Evolutionary conservation across 2,113 vertebrate genomes (phyloP), one percentile per base, ranked within the genome.

Genomic region (Podocnemis expansa): DNA sequence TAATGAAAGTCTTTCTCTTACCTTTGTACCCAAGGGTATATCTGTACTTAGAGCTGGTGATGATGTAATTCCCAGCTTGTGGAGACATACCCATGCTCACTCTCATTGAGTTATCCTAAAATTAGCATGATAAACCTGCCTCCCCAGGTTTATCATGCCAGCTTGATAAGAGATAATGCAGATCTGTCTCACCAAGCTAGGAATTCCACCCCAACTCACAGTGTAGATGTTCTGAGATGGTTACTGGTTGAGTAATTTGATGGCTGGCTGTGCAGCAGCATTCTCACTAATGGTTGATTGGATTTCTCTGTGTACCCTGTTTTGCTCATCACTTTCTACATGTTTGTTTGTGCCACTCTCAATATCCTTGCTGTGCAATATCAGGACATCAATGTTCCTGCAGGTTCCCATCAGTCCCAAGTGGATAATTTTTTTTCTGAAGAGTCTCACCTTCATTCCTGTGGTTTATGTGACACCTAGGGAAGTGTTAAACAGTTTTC

Each of bases 181-280:
- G 51, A 52, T 52, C 16, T 17, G 11, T 52, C 51, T 52, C 51
- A 52, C 51, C 51, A 52, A 52, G 51, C 51, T 52, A 16, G 51
- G n/a, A 70, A 38, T 70, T 70, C 21, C 19, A 22, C 17, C n/a
- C n/a, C 63, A 70, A 17, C 19, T 70, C 63, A 67, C 63, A 70
- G 34, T 10, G 19, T 70, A 22, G n/a, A 22, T 25, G 81, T 31
- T 19, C 67, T 63, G 47, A 9, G 12, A 16, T 6, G 0, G 1
- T 81, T 76, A 27, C 34, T 60, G 78, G 47, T 5, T 19, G 76
- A 63, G 47, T 56, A 79, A 83, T 0, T 0, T 41, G 88, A 47
- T 47, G 86, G 22, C 0, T 0, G 0, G 38, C 22, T 75, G 41
- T 45, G 56, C 29, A 43, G 41, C 80, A 55, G 6, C 0, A 1